Base-by-base conservation (phyloP, 2,888 invertebrate genomes). In the Mythimna ferrago region DNA sequence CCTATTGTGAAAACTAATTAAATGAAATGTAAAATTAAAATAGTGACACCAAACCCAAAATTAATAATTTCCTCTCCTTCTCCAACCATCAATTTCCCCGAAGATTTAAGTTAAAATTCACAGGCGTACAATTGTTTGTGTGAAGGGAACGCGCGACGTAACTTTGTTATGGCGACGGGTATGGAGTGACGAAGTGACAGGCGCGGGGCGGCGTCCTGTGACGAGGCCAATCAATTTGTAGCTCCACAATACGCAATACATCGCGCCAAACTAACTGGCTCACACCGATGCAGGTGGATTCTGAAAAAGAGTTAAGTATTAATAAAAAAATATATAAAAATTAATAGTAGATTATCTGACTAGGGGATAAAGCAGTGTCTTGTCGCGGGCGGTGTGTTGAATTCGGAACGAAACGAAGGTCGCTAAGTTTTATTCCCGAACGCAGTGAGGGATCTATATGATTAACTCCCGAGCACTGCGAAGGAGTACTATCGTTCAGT, bases 221-320 rank as follows among this genome's bases (percentile, higher is more conserved):
- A 90, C 91, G 93, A 88, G 86, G 80, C 95, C 95, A 94, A 95
- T 95, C 95, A 95, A 95, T 95, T 96, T 95, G 95, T 95, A 91
- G 90, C 83, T 86, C 84, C 91, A 94, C 95, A 94, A 94, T 94
- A 92, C 95, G 93, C 93, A 92, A 94, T 94, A 94, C 92, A 94
- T 95, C 93, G 92, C 88, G 84, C 82, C 86, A 85, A 89, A 90
- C 91, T 93, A 94, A 94, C 94, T 92, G 92, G 92, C 92, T 93
- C 90, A 91, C 91, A 92, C 92, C 86, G 90, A 81, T 73, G 73
- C 51, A 54, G 87, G 85, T 86, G 66, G 84, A 94, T 93, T 94
- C 94, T 92, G 70, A 0, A 63, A 16, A 16, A 62, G 19, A 48
- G 48, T 48, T 48, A 1, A 19, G 48, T 48, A 14, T 48, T 48